Evolutionary conservation across 1,140 invertebrate species (phyloP), one percentile per base, ranked within the genome.

Genomic region (Atta colombica): DNA sequence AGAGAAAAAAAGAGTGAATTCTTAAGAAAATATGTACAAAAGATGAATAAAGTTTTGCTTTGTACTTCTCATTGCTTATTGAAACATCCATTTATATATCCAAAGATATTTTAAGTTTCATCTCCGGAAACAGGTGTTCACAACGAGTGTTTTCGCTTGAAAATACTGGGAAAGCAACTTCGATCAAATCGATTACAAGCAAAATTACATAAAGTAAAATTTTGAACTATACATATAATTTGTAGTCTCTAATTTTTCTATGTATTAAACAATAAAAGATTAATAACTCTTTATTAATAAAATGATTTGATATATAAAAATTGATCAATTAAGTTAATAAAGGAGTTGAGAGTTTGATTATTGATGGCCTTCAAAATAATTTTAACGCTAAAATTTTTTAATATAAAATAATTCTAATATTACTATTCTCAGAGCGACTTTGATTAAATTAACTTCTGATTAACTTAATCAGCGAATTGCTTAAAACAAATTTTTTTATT

Each of bases 61-160:
- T 12, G 18, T 45, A 12, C 35, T 1, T 12, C n/a, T 16, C 28
- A 25, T 61, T 75, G 53, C n/a, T 75, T 35, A 7, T 39, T 16
- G 4, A 61, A 61, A 77, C 12, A 77, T 61, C 5, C 10, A 25
- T 75, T 75, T 75, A 31, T 39, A 45, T 18, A 2, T 28, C 8
- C 21, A 16, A 25, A 63, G 21, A 77, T 45, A 77, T 63, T 61
- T 63, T 45, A 61, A 61, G 74, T 7, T 75, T 31, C 10, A 45
- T 18, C 25, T 28, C n/a, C 21, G 35, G 2, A 77, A 77, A 45
- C 21, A 77, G 58, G 14, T 77, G 55, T 45, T 77, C 14, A 21
- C 51, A 35, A 77, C 35, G 8, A 63, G 53, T 35, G 7, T 21
- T 77, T 61, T 8, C 16, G 1, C 8, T 63, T 77, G 58, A 28